These are phyloP conservation scores for Belgica antarctica DNA, from an alignment of 2,888 invertebrate species.

Conservation along the genomic window DNA sequence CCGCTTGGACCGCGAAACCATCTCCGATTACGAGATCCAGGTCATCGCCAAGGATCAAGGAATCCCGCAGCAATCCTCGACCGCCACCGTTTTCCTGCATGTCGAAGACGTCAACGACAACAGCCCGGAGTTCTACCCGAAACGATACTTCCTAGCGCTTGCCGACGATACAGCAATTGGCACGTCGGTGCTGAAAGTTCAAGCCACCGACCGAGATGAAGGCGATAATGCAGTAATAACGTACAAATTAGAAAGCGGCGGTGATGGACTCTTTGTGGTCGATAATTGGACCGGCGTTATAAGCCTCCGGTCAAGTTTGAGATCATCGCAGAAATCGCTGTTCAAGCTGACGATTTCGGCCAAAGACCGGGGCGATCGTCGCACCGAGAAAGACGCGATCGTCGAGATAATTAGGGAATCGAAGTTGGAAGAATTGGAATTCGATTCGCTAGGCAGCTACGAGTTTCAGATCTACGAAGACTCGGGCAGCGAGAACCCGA, in stretches of 20 bases:
- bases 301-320: slow-evolving; percentile 65
- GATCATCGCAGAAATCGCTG: slow-evolving; percentile 64
- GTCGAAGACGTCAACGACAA: slow-evolving; percentile 91
- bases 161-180: slow-evolving; percentile 67
- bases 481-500: slow-evolving; percentile 62
- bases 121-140: slow-evolving; percentile 86
- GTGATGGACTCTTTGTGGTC: slow-evolving; percentile 75
- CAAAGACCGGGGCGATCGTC: slow-evolving; percentile 75
- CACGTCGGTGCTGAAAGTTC: slow-evolving; percentile 68
- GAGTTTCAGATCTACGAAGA: slow-evolving; percentile 83
- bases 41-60: slow-evolving; percentile 91
- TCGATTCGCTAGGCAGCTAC: slow-evolving; percentile 74
- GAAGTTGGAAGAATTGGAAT: slow-evolving; percentile 70
- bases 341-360: slow-evolving; percentile 76
- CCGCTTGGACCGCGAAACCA: slow-evolving; percentile 78
- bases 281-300: slow-evolving; percentile 77
- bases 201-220: slow-evolving; percentile 81
- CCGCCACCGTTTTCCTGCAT: slow-evolving; percentile 77
- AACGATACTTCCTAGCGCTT: slow-evolving; percentile 76
- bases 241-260: slow-evolving; percentile 75
- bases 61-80: slow-evolving; percentile 83
- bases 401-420: slow-evolving; percentile 77
- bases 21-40: slow-evolving; percentile 73
- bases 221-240: slow-evolving; percentile 82
- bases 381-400: slow-evolving; percentile 69